Percentiles rank a stretch among this genome's conserved stretches.
Conservation (phyloP, 2,113 vertebrate species). For the Orcinus orca region DNA sequence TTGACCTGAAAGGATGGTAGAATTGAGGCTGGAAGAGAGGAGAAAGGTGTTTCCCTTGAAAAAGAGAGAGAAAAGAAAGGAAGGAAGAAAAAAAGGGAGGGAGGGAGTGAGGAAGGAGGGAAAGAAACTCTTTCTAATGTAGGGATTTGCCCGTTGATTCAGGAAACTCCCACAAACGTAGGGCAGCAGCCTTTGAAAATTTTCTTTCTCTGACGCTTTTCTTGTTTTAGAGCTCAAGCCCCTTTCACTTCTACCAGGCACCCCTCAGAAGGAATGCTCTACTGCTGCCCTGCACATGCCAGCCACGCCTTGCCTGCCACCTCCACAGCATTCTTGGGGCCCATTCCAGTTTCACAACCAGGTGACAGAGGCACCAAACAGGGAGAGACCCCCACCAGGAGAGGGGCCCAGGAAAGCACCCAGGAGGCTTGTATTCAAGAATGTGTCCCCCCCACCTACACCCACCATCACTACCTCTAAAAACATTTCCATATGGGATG, state of each 20-base stretch:
- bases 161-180: neutral
- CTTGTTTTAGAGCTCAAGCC: neutral
- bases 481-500: neutral
- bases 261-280: neutral
- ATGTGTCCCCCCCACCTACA: too few species aligned
- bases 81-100: neutral
- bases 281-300: neutral
- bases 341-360: neutral
- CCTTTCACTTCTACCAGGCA: neutral
- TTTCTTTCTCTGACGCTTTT: neutral
- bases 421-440: neutral
- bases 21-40: neutral
- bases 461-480: accelerated
- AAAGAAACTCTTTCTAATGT: neutral
- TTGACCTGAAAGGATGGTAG: neutral
- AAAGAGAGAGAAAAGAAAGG: neutral
- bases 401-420: neutral
- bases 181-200: neutral
- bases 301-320: neutral
- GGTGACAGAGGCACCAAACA: neutral
- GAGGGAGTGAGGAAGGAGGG: neutral
- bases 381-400: neutral
- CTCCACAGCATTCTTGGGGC: neutral
- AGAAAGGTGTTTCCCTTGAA: neutral
- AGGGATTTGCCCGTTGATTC: neutral